A percentile compares a stretch with the other conserved stretches of the same genome.
These are phyloP conservation scores for Tethya wilhelma DNA, from an alignment of 37 sponge, comb jelly and placozoan species.

Conservation along the genomic window DNA sequence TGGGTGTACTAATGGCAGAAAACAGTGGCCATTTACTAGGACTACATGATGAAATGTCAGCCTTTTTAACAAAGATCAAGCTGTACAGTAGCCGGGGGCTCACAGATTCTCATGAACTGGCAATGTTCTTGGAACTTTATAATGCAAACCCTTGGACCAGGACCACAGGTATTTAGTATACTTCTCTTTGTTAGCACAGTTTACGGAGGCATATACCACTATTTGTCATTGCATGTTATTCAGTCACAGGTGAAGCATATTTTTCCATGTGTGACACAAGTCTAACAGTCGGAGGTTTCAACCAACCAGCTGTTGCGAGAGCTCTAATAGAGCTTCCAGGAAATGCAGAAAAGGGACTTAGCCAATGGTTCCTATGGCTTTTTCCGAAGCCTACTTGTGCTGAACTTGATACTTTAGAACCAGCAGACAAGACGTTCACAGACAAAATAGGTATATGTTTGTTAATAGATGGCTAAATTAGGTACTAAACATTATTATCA, in stretches of 20 bases:
- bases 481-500: too few relatives aligned
- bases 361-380: constrained; percentile 30
- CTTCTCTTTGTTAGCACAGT: background rate
- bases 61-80: background rate
- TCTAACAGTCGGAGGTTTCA: constrained; percentile 41
- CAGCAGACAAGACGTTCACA: constrained; percentile 2
- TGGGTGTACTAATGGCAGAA: constrained; percentile 12
- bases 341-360: constrained; percentile 30
- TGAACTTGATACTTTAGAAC: constrained; percentile 4
- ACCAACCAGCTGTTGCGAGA: constrained; percentile 29
- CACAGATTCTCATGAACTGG: constrained; percentile 18
- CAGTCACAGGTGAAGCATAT: constrained; percentile 33
- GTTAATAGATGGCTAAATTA: too few relatives aligned
- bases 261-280: constrained; percentile 24
- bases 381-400: constrained; percentile 20
- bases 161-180: constrained; percentile 28
- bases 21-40: constrained; percentile 4
- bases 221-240: background rate
- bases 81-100: constrained; percentile 8
- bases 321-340: constrained; percentile 1
- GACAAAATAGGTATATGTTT: constrained; percentile 23
- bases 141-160: constrained; percentile 35
- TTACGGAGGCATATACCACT: too few relatives aligned
- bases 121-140: background rate
- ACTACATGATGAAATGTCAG: background rate